Base-by-base conservation (phyloP, 2,113 vertebrate genomes). In the Murina feae region DNA sequence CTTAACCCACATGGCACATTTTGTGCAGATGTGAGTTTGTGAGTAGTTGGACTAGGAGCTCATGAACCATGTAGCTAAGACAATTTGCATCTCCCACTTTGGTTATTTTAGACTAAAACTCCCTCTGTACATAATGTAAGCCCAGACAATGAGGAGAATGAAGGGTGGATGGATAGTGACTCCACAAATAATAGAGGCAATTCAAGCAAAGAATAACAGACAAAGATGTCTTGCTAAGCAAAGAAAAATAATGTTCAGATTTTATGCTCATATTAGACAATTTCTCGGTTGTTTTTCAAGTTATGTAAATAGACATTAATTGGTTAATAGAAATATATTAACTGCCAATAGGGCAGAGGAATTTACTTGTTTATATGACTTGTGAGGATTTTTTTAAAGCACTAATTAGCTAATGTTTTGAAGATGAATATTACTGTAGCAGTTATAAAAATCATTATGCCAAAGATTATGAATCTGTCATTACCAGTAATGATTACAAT, bases 271-370 rank as follows among this genome's bases (percentile, higher is more conserved):
- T 35, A 23, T 66, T 89, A 68, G 42, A 23, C 79, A 78, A 82
- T 25, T 85, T 76, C 47, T 94, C 44, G 76, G 9, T 72, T 83
- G 49, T 92, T 94, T 91, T 95, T 60, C 35, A 91, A 78, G 32
- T 69, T 91, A 65, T 81, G 80, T 75, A 96, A 88, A 75, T 86
- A 81, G n/a, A 94, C 42, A 13, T 79, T 75, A 89, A 63, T 88
- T 35, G 86, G 63, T 74, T 92, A 93, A 53, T 75, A 30, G 63
- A 86, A 47, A 23, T 63, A 65, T 63, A 60, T 90, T 81, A 92
- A 93, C 20, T 63, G 30, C 90, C 47, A 76, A n/a, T 44, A 93
- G 44, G 18, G 35, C 78, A 75, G 60, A 76, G 18, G 55, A 83
- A 74, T 93, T 86, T 89, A 42, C 16, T 63, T 71, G 30, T 72